Base-by-base conservation (phyloP, 2,797 vertebrate genomes). In the Trachurus trachurus region DNA sequence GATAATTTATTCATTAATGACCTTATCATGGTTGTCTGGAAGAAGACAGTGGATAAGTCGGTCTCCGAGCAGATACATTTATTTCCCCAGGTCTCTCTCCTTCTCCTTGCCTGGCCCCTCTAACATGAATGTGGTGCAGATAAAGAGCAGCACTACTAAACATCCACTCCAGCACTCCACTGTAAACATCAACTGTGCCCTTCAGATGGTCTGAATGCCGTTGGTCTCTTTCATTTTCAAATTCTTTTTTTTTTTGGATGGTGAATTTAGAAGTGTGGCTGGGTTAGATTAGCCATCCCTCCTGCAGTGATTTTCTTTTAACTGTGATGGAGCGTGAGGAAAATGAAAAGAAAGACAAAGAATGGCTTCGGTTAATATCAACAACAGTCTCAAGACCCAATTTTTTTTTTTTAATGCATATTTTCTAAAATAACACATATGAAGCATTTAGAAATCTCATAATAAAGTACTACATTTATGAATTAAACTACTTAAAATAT, bases 1-100 rank as follows among this genome's bases (percentile, higher is more conserved):
- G 69, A 92, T 95, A 77, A 93, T 93, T 95, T 95, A 95, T 95
- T 95, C 92, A 95, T 94, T 92, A 91, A 95, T 91, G 89, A 92
- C 92, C 91, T 94, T 93, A 90, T 88, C 88, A 4, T 78, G 74
- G 78, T 77, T 74, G 88, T 91, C 84, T 88, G 64, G 72, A 66
- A 85, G 80, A 85, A 82, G 80, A 77, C 69, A 62, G 53, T 87
- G 76, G 86, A 88, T 90, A 76, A 84, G 17, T 63, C 31, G 31
- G 47, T 78, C 83, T 73, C 82, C 29, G 74, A 66, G 74, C 84
- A 85, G 68, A 75, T 49, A 81, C 84, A 86, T 87, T 74, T 89
- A 86, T 76, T 82, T 67, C 40, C 10, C 44, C 52, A 15, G 19
- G 15, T 29, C 39, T 57, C 64, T 73, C 39, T 45, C 34, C 21